Conservation (phyloP, 2,113 vertebrate genomes). For the Antigone vipio region DNA sequence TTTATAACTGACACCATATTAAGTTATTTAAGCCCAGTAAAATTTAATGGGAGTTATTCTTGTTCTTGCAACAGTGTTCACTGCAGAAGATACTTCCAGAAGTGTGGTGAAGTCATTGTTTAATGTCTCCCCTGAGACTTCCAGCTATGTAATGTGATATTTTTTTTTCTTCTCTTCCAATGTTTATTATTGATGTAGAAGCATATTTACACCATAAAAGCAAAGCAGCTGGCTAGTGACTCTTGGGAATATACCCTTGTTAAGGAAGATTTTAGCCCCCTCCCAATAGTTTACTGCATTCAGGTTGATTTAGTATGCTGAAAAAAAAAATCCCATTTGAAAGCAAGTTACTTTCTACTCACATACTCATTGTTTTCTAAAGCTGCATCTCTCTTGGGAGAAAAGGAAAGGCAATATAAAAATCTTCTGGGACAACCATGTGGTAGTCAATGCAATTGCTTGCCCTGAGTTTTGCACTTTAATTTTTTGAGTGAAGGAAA, state of each 20-base stretch:
- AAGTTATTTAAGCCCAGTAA: background rate
- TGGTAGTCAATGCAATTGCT: background rate
- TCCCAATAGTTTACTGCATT: slow-evolving; percentile 43
- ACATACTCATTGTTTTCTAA: slow-evolving; percentile 40
- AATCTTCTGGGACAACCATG: slow-evolving; percentile 30
- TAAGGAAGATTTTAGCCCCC: slow-evolving; percentile 27
- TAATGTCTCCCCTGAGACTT: slow-evolving; percentile 17
- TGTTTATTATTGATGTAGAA: slow-evolving; percentile 22
- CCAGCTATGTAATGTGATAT: slow-evolving; percentile 50
- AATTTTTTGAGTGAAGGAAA: background rate
- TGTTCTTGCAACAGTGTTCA: background rate
- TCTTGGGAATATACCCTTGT: slow-evolving; percentile 39
- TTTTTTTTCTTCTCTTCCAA: background rate
- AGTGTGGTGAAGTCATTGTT: slow-evolving; percentile 43
- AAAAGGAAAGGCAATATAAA: slow-evolving; percentile 12
- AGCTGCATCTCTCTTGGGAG: slow-evolving; percentile 27
- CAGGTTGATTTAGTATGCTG: slow-evolving; percentile 56
- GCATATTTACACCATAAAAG: slow-evolving; percentile 31
- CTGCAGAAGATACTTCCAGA: slow-evolving; percentile 20
- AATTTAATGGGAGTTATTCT: slow-evolving; percentile 8
- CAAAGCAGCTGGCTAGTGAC: slow-evolving; percentile 62
- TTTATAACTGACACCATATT: slow-evolving; percentile 15
- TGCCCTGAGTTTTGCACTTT: background rate
- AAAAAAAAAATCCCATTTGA: slow-evolving; percentile 34
- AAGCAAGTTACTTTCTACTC: slow-evolving; percentile 26